A percentile compares a stretch with the other conserved stretches of the same genome.
Evolutionary conservation across 1,140 invertebrate genomes (phyloP).

Genomic region (Drosophila orena): DNA sequence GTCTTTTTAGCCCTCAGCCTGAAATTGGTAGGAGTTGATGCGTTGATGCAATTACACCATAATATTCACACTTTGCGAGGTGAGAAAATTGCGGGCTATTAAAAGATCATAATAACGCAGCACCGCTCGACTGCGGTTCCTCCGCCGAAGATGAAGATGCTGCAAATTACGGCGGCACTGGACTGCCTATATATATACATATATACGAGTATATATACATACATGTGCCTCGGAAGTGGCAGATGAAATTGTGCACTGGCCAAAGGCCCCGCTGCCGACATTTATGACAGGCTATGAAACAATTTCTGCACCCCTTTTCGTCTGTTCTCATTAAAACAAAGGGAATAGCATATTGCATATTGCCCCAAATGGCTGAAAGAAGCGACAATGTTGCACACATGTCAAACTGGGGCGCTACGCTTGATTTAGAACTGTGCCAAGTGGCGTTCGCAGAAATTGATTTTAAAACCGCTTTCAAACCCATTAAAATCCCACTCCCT

Average conservation of each 20-base stretch:
- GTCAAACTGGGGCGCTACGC: constrained; percentile 77
- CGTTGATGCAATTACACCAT: constrained; percentile 85
- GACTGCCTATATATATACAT: constrained; percentile 5
- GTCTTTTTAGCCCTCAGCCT: constrained; percentile 73
- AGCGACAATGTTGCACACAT: constrained; percentile 77
- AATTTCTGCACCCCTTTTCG: constrained; percentile 34
- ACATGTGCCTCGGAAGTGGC: constrained; percentile 23
- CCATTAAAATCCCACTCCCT: constrained; percentile 59
- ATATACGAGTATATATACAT: background rate
- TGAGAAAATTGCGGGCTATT: constrained; percentile 85
- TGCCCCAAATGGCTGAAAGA: constrained; percentile 25
- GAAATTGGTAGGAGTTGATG: constrained; percentile 85
- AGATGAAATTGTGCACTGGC: constrained; percentile 38
- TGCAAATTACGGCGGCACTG: constrained; percentile 64
- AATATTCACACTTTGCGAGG: constrained; percentile 85
- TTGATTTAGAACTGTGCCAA: constrained; percentile 81
- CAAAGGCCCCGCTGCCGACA: constrained; percentile 69
- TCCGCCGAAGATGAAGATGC: constrained; percentile 24
- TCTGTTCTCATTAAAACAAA: constrained; percentile 44
- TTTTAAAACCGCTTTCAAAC: constrained; percentile 79
- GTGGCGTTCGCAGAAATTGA: constrained; percentile 81
- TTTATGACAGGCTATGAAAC: constrained; percentile 82
- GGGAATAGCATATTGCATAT: constrained; percentile 44
- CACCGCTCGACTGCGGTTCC: constrained; percentile 39
- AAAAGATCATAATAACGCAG: constrained; percentile 82